Evolutionary conservation across 2,797 vertebrate species (phyloP), one percentile per base, ranked within the genome.

Genomic region (Poecilia gillii): DNA sequence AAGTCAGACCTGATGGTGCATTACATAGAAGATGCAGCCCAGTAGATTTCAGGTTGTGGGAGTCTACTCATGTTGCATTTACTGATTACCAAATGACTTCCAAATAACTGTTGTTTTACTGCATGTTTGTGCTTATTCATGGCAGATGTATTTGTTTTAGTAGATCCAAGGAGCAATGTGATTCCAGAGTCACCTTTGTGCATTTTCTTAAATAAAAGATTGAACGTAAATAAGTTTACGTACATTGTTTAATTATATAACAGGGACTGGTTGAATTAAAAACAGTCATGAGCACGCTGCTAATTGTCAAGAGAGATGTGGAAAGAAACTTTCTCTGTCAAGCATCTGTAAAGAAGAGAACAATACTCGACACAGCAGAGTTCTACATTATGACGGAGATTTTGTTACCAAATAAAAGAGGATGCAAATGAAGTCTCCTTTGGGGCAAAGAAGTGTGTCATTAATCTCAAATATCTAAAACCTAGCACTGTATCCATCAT

Each of bases 381-480:
- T 62, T 62, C 28, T 16, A 64, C 36, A 36, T 36, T 33, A 64
- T 36, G 2, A 64, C 59, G 36, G 31, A 20, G 36, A 36, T 64
- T 64, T 7, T 33, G 59, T 62, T 36, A 64, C 2, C 33, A 62
- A 64, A 33, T 20, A 64, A 18, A 64, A 64, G 33, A 64, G 16
- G 62, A 20, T 20, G 18, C 33, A 66, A 66, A 66, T 66, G 18
- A 39, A 41, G 18, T 13, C 25, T 28, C 66, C 66, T 25, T 23
- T 45, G 39, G 66, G 66, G 20, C 66, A 70, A 25, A 70, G 4
- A 14, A 43, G 11, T 76, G 59, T 77, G 57, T 55, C 51, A 62
- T 76, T 57, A 53, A 73, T 74, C 23, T 74, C 72, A 47, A 62
- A 57, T 28, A 62, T 31, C 80, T 28, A 76, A 74, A 39, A 59